A percentile compares a stretch with the other conserved stretches of the same genome.
phyloP scores from a whole-genome alignment of 1,140 invertebrate species.

The Pteromalus puparum region DNA sequence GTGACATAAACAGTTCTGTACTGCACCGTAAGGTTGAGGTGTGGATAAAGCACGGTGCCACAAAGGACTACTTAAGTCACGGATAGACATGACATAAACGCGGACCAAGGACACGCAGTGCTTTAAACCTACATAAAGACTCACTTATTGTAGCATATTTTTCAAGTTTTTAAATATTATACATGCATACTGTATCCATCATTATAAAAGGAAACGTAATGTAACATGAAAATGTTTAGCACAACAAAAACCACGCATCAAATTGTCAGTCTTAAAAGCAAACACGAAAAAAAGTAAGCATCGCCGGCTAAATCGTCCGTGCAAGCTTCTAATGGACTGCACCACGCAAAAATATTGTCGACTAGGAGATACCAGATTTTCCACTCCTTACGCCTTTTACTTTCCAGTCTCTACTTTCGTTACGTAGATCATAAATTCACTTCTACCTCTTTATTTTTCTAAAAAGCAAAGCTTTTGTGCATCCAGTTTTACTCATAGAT shows the following conservation, averaged over 20 bases:
- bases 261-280: constrained; percentile 73
- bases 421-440: constrained; percentile 39
- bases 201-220: constrained; percentile 62
- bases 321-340: constrained; percentile 71
- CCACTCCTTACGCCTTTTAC: constrained; percentile 31
- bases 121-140: too few species aligned
- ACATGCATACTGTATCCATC: neutral
- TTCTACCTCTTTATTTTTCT: constrained; percentile 26
- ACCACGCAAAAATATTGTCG: constrained; percentile 66
- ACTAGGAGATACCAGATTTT: constrained; percentile 40
- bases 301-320: constrained; percentile 71
- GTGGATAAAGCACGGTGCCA: too few species aligned
- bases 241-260: constrained; percentile 72
- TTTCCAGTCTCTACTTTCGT: constrained; percentile 47
- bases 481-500: neutral
- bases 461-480: constrained; percentile 37
- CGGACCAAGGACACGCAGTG: too few species aligned
- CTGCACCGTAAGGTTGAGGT: too few species aligned
- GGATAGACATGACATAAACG: too few species aligned
- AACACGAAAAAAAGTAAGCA: constrained; percentile 57
- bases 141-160: too few species aligned
- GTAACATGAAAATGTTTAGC: constrained; percentile 68
- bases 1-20: too few species aligned
- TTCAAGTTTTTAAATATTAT: too few species aligned
- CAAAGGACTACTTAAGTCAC: too few species aligned